These are phyloP conservation scores for Ceratothoa steindachneri DNA, from an alignment of 2,888 invertebrate species.

Conservation along the genomic window DNA sequence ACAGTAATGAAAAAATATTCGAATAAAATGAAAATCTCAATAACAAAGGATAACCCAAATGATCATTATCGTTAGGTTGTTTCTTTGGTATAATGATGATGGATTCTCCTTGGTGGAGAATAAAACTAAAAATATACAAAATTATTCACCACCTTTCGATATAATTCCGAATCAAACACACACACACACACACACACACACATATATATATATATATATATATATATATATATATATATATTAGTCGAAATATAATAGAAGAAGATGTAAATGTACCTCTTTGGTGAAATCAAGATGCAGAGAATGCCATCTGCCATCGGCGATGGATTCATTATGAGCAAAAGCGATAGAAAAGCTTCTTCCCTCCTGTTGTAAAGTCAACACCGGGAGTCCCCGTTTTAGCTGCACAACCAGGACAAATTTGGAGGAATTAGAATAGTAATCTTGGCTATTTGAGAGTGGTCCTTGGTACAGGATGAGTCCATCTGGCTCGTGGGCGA, in stretches of 20 bases:
- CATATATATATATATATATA: background rate
- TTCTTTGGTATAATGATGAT: no score
- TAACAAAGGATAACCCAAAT: no score
- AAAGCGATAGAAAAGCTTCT: background rate
- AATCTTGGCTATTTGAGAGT: constrained; percentile 10
- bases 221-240: background rate
- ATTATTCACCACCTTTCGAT: no score
- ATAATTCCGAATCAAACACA: no score
- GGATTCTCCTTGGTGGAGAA: no score
- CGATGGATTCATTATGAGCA: background rate
- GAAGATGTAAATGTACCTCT: background rate
- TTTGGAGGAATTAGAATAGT: background rate
- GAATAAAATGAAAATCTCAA: no score
- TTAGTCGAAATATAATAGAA: background rate
- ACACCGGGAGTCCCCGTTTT: background rate
- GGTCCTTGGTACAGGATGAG: constrained; percentile 41
- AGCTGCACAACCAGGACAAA: background rate
- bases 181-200: no score
- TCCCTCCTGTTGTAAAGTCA: background rate
- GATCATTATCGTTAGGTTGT: no score
- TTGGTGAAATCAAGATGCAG: background rate
- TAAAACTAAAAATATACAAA: no score
- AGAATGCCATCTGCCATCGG: constrained; percentile 22
- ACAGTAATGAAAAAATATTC: no score
- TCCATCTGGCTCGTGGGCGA: constrained; percentile 28